Conservation (phyloP, 2,797 vertebrate genomes). For the Cuniculus paca region DNA sequence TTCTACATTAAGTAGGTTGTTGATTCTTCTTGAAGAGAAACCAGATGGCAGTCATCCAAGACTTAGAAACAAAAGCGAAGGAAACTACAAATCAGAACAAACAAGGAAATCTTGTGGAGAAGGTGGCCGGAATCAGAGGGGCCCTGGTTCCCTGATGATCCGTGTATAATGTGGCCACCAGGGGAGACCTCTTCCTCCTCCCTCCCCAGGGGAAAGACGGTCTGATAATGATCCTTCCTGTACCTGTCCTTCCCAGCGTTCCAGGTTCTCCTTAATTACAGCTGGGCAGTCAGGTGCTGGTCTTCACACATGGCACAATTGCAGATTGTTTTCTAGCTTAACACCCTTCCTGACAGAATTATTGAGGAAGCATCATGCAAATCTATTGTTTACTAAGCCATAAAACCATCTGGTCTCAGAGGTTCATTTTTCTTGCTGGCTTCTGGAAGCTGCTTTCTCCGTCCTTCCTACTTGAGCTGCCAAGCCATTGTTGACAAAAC, state of each 20-base stretch:
- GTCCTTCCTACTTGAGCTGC: constrained; percentile 77
- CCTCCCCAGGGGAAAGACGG: neutral
- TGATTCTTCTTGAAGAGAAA: constrained; percentile 76
- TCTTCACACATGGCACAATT: constrained; percentile 54
- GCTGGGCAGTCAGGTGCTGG: neutral
- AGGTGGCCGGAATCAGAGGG: neutral
- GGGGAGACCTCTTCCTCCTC: neutral
- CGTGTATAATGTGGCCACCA: neutral
- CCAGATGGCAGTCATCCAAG: constrained; percentile 72
- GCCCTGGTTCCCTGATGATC: neutral
- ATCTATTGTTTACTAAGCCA: constrained; percentile 79
- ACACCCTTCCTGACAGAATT: constrained; percentile 60
- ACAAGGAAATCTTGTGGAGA: constrained; percentile 57
- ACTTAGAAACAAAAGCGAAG: constrained; percentile 69
- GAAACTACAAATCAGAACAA: constrained; percentile 68
- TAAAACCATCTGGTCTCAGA: constrained; percentile 83
- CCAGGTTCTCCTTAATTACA: constrained; percentile 48
- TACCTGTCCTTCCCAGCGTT: neutral
- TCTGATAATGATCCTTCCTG: neutral
- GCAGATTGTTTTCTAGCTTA: constrained; percentile 69
- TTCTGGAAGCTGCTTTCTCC: constrained; percentile 78
- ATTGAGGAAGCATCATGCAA: constrained; percentile 78
- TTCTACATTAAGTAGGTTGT: constrained; percentile 59
- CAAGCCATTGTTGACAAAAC: constrained; percentile 86
- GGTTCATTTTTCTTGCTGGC: constrained; percentile 82